Conservation (phyloP, 2,113 vertebrate species). For the Haemorhous mexicanus region DNA sequence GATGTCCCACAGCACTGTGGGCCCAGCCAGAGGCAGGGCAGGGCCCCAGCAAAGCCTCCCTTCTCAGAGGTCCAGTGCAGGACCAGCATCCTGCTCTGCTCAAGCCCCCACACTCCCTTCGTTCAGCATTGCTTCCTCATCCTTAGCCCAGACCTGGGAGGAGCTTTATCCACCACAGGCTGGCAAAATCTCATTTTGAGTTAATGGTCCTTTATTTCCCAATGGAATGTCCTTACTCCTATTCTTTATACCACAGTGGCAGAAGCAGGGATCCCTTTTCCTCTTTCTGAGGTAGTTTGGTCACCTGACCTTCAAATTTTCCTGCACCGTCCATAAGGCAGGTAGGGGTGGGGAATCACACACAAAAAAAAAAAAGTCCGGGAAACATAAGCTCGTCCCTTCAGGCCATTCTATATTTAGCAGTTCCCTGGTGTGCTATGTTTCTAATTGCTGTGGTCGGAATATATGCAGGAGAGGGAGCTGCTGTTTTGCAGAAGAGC, state of each 20-base stretch:
- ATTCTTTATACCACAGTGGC: not conserved
- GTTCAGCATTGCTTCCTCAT: not conserved
- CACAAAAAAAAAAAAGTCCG: not conserved
- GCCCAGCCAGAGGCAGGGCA: rapidly evolving
- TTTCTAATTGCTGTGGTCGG: constrained; percentile 4
- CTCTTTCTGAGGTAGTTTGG: not conserved
- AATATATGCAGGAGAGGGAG: not conserved
- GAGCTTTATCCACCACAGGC: not conserved
- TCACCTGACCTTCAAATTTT: not conserved
- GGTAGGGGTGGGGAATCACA: not conserved
- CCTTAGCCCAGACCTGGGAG: not conserved
- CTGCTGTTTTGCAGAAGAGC: not conserved
- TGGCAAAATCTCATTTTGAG: not conserved
- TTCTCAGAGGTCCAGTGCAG: not conserved
- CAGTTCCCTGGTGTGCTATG: not conserved
- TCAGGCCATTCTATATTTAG: constrained; percentile 34
- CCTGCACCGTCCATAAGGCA: too few species aligned
- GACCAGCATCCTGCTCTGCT: not conserved
- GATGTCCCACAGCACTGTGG: not conserved
- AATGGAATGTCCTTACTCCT: not conserved
- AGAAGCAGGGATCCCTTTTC: not conserved
- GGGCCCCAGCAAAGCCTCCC: not conserved
- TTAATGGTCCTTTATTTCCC: not conserved
- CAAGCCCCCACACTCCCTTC: not conserved
- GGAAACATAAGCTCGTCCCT: not conserved